Conservation (phyloP, 2,888 invertebrate species). For the Pseudeuparius sepicola region DNA sequence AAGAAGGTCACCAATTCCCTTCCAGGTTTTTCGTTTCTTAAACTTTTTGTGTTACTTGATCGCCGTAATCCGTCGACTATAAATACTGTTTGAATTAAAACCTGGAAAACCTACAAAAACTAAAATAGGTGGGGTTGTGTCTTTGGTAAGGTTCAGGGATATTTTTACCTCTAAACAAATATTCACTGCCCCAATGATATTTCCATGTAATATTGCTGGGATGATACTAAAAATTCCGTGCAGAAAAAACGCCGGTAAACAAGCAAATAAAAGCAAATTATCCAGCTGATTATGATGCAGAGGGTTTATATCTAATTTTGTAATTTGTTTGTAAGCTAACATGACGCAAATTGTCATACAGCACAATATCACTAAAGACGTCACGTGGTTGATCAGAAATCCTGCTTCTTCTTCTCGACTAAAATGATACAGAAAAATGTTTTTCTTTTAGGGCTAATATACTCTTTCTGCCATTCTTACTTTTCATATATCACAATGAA, state of each 20-base stretch:
- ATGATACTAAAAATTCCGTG: slow-evolving; percentile 59
- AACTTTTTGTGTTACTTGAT: slow-evolving; percentile 55
- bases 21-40: slow-evolving; percentile 60
- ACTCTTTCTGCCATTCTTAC: too few species aligned
- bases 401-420: slow-evolving; percentile 43
- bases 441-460: too few species aligned
- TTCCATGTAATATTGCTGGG: slow-evolving; percentile 43
- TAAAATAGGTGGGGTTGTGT: not conserved
- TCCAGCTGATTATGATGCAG: slow-evolving; percentile 56
- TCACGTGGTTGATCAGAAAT: slow-evolving; percentile 42
- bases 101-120: slow-evolving; percentile 51
- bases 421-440: too few species aligned
- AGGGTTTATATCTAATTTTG: slow-evolving; percentile 54
- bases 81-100: slow-evolving; percentile 62
- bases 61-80: slow-evolving; percentile 64
- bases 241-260: slow-evolving; percentile 62
- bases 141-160: not conserved
- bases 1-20: slow-evolving; percentile 67
- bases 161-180: slow-evolving; percentile 27
- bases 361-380: slow-evolving; percentile 45
- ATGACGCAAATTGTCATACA: slow-evolving; percentile 50
- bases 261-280: slow-evolving; percentile 59
- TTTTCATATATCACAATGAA: slow-evolving; percentile 47
- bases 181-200: slow-evolving; percentile 21
- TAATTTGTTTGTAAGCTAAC: slow-evolving; percentile 53